phyloP scores from a whole-genome alignment of 37 sponge, comb jelly and placozoan species.

The Halichondria panicea region DNA sequence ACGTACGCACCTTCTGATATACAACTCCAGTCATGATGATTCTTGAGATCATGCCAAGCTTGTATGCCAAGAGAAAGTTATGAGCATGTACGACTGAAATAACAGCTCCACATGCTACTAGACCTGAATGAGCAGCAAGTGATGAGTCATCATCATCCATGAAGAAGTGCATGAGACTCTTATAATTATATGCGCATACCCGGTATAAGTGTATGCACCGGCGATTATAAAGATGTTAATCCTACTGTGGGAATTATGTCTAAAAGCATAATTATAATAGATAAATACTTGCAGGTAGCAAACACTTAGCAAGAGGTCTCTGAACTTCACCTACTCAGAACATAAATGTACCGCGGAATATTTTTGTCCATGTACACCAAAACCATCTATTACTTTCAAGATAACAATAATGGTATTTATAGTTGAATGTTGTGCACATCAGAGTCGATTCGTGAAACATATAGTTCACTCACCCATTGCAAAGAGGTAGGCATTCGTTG shows the following conservation, averaged over 20 bases:
- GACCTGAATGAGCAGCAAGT: conserved; percentile 3
- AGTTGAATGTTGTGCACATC: background rate
- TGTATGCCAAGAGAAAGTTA: conserved; percentile 39
- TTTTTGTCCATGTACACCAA: background rate
- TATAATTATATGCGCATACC: too few relatives aligned
- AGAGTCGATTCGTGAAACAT: background rate
- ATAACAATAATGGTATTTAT: background rate
- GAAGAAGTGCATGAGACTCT: too few relatives aligned
- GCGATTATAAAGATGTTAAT: too few relatives aligned
- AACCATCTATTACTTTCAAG: background rate
- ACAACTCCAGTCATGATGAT: conserved; percentile 56
- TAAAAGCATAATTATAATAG: too few relatives aligned
- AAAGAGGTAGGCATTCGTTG: conserved; percentile 65
- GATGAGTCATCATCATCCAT: too few relatives aligned
- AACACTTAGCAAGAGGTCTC: too few relatives aligned
- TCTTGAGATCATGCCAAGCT: conserved; percentile 61
- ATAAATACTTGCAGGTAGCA: too few relatives aligned
- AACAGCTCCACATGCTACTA: background rate
- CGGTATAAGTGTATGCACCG: too few relatives aligned
- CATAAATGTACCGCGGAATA: too few relatives aligned
- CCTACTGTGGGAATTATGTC: too few relatives aligned
- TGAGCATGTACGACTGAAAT: conserved; percentile 27
- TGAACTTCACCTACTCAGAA: too few relatives aligned
- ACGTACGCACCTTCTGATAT: conserved; percentile 54
- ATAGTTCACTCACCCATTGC: conserved; percentile 25